Evolutionary conservation across 2,888 invertebrate species (phyloP), one percentile per base, ranked within the genome.

Genomic region (Apotomis turbidana): DNA sequence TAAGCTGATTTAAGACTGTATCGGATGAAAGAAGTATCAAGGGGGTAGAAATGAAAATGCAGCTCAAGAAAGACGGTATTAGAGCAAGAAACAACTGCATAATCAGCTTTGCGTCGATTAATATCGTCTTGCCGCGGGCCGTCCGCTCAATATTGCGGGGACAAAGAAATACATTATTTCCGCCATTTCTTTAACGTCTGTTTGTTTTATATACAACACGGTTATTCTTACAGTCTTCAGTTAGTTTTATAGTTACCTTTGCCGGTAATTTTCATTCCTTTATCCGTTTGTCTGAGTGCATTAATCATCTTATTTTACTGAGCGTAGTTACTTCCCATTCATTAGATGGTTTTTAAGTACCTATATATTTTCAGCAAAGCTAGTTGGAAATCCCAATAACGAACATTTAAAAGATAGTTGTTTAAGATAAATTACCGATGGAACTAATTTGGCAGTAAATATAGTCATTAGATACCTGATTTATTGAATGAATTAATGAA

Each of bases 31-130:
- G 81, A 79, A 77, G 75, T 75, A 77, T 74, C 73, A 74, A 76
- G 77, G 77, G 69, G 69, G 76, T 78, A 78, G 75, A 80, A 81
- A 74, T 81, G 80, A 82, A 86, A 88, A 82, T 80, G 81, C 85
- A 83, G 81, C 82, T 81, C 76, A 84, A 79, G 81, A 86, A 86
- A 85, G 82, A 84, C 82, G 83, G 81, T 80, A 80, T 83, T 83
- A 83, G 63, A 68, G 68, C 52, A 68, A 70, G 84, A 85, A 86
- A 87, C 86, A 86, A 87, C 83, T 84, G 84, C 82, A 88, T 90
- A 91, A 92, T 93, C 90, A 89, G 89, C 91, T 91, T 91, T 91
- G 85, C 81, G 87, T 87, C 90, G 89, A 92, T 92, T 91, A 93
- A 91, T 92, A 92, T 87, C 88, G 82, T 82, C 83, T 82, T 85